Conservation (phyloP, 2,797 vertebrate species). For the Tarsius wallacei region DNA sequence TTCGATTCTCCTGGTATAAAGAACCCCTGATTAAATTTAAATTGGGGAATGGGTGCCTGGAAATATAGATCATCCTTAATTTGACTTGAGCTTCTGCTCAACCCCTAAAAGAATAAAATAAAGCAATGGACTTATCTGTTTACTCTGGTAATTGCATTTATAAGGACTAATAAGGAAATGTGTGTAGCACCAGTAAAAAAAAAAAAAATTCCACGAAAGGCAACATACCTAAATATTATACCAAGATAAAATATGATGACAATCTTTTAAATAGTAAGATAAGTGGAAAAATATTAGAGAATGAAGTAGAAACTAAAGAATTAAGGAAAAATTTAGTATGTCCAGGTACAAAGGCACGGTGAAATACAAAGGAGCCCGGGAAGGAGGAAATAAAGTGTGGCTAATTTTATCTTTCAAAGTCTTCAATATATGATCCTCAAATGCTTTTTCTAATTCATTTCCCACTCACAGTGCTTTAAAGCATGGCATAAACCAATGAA, state of each 20-base stretch:
- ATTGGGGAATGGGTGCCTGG: slow-evolving; percentile 57
- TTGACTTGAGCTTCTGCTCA: slow-evolving; percentile 31
- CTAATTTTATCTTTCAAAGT: neutral
- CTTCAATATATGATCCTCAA: neutral
- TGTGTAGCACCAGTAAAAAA: neutral
- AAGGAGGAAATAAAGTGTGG: neutral
- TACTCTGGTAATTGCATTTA: neutral
- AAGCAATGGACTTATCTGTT: slow-evolving; percentile 17
- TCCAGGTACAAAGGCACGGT: no score
- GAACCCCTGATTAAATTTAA: slow-evolving; percentile 76
- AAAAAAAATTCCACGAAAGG: neutral
- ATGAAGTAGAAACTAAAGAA: neutral
- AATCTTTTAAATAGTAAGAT: neutral
- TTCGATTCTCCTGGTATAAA: slow-evolving; percentile 49
- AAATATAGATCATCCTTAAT: slow-evolving; percentile 71
- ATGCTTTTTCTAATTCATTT: neutral
- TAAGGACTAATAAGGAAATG: slow-evolving; percentile 39
- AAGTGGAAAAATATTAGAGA: neutral
- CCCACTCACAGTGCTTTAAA: neutral
- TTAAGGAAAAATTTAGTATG: rapidly evolving
- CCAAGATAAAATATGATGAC: neutral
- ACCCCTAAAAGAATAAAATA: slow-evolving; percentile 5
- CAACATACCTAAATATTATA: neutral
- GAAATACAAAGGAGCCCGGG: neutral
- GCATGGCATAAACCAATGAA: neutral